These are phyloP conservation scores for Atherix ibis DNA, from an alignment of 2,888 invertebrate genomes.

Conservation along the genomic window DNA sequence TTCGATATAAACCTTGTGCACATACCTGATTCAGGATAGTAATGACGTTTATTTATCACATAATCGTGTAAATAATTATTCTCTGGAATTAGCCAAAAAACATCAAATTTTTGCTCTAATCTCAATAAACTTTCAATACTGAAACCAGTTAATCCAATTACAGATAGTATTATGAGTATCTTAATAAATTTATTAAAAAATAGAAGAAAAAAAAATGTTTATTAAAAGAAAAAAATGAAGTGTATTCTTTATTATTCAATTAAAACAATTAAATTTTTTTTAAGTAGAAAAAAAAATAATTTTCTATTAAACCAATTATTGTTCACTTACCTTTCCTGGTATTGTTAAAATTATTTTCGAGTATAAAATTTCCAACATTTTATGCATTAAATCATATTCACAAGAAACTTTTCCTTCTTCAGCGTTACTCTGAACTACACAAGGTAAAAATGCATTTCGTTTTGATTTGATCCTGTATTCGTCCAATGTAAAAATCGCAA, in stretches of 20 bases:
- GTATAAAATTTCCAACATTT: conserved; percentile 33
- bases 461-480: conserved; percentile 43
- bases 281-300: no score
- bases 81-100: conserved; percentile 62
- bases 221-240: conserved; percentile 5
- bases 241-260: no score
- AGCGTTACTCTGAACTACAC: conserved; percentile 45
- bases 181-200: conserved; percentile 18
- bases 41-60: conserved; percentile 36
- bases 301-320: no score
- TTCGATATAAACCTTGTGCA: no score
- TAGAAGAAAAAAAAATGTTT: conserved; percentile 5
- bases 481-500: conserved; percentile 60
- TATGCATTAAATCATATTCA: conserved; percentile 40
- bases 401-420: conserved; percentile 37
- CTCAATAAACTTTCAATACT: conserved; percentile 45
- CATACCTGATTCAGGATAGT: conserved; percentile 51
- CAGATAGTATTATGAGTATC: conserved; percentile 41
- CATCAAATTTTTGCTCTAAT: conserved; percentile 64
- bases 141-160: conserved; percentile 41
- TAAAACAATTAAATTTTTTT: no score
- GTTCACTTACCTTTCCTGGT: conserved; percentile 45
- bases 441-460: conserved; percentile 50
- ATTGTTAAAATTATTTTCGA: conserved; percentile 46
- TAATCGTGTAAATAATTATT: conserved; percentile 50